Base-by-base conservation (phyloP, 2,113 vertebrate genomes). In the Rhynchopsitta pachyrhyncha region DNA sequence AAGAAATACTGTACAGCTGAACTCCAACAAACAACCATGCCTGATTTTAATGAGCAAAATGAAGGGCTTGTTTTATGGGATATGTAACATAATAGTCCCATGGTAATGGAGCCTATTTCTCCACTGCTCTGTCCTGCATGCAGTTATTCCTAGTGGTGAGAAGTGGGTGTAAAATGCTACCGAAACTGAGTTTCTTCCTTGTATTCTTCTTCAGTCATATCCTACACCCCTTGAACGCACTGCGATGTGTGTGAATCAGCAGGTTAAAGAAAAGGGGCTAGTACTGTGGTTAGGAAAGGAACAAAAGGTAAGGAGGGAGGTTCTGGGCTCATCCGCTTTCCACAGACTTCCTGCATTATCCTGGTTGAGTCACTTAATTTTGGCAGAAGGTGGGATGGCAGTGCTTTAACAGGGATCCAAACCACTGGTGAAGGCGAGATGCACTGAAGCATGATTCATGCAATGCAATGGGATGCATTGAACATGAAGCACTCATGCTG, bases 31-130 rank as follows among this genome's bases (percentile, higher is more conserved):
- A 96, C 76, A 96, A 88, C 92, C 80, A 66, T 88, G 95, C 88
- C 79, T 88, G 88, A 93, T 83, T 95, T 90, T 95, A 96, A 96
- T 68, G 91, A 94, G 87, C 46, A 84, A 97, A 96, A 92, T 70
- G 59, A 96, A 95, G 86, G 92, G 59, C 44, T 89, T 80, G 53
- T 78, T 97, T 96, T 93, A 95, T 86, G 59, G 84, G 74, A 92
- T 88, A 71, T 82, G 88, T 86, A 96, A 97, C 69, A 49, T 73
- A 94, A 96, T 93, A 94, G 92, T 66, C 77, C 79, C 67, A 47
- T 41, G 73, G 82, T 75, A 93, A 96, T 53, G 60, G 66, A 95
- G 62, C 20, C 66, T 88, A 50, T 78, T 90, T 81, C 96, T 96
- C 50, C 55, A 66, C 28, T 28, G 57, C 67, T 87, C 82, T 90